Percentiles rank a stretch among this genome's conserved stretches.
Evolutionary conservation across 30 jellyfish, hydroid and myxozoan species (phyloP).

Genomic region (Aurelia sp.): DNA sequence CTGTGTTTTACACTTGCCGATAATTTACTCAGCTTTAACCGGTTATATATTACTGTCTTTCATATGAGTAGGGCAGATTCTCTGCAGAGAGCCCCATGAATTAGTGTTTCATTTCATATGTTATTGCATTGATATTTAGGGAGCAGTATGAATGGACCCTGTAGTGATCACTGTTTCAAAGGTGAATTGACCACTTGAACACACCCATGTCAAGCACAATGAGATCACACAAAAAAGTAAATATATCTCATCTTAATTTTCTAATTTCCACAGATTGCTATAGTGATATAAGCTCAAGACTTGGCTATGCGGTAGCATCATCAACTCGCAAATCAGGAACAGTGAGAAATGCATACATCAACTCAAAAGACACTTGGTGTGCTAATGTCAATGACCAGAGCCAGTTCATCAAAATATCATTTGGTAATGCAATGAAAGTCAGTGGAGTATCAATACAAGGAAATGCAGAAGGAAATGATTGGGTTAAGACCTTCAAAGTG

Average conservation of each 20-base stretch:
- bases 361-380: neutral
- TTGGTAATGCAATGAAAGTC: neutral
- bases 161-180: too few relatives aligned
- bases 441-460: neutral
- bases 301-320: neutral
- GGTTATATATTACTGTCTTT: too few relatives aligned
- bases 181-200: too few relatives aligned
- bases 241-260: neutral
- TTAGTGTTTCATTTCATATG: too few relatives aligned
- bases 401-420: neutral
- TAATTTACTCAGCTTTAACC: too few relatives aligned
- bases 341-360: neutral
- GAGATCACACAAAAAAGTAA: neutral
- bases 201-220: too few relatives aligned
- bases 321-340: slow-evolving; percentile 17
- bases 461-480: neutral
- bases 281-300: neutral
- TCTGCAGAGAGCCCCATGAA: too few relatives aligned
- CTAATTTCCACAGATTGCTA: neutral
- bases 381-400: neutral
- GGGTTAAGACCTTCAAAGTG: slow-evolving; percentile 4
- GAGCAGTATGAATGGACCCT: too few relatives aligned
- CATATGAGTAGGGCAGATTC: too few relatives aligned
- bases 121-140: too few relatives aligned
- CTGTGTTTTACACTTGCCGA: too few relatives aligned